Evolutionary conservation across 2,113 vertebrate species (phyloP), one percentile per base, ranked within the genome.

Genomic region (Struthidea cinerea): DNA sequence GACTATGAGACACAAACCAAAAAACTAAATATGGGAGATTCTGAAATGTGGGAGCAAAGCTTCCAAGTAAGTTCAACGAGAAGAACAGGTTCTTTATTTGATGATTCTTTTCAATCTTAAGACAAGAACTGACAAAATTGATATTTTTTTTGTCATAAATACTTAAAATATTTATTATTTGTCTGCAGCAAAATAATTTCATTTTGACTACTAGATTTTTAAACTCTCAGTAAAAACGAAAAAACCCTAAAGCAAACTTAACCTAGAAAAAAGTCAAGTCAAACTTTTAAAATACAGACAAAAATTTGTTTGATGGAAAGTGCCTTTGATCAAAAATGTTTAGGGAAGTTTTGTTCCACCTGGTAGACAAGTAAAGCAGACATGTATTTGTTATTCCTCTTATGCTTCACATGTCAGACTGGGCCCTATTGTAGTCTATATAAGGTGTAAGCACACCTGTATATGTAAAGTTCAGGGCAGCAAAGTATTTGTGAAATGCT

Each of bases 291-390:
- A 94, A 95, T 84, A 37, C 41, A 91, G 91, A 95, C 60, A 86
- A 87, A 96, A 87, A 11, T 35, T 90, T 89, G 91, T 94, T 97
- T 97, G 96, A 92, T 89, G 91, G 61, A 79, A 94, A 82, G 47
- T 17, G 61, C 80, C 94, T 96, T 97, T 96, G 93, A 96, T 96
- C 80, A 93, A 91, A 97, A 90, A 86, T 91, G 93, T 96, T 96
- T 96, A 96, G 79, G 93, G 93, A 96, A 96, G 52, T 85, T 95
- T 81, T 89, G 33, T 81, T 93, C 80, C 73, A 93, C 80, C 63
- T 82, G 61, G 50, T 89, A 90, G 84, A 90, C 90, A 87, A 96
- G 83, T 85, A 88, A 94, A 94, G 84, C 35, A 88, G 60, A 33
- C 69, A 4, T 64, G 7, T 61, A 94, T 94, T 96, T 93, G 87